Conservation (phyloP, 2,888 invertebrate species). For the Dicyrtoma fusca region DNA sequence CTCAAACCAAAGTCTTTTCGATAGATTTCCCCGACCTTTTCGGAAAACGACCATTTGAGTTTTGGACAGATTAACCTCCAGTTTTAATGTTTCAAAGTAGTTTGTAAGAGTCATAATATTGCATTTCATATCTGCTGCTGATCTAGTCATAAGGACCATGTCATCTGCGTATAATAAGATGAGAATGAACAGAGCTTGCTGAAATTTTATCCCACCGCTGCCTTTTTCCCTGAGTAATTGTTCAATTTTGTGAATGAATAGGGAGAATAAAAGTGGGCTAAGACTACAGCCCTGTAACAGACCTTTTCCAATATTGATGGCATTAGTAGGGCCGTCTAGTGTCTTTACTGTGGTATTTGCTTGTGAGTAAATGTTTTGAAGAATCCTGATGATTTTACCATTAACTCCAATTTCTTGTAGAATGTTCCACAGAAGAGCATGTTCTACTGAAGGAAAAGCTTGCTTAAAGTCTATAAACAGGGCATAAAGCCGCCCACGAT, state of each 20-base stretch:
- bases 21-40: conserved; percentile 29
- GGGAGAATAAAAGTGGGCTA: neutral
- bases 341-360: neutral
- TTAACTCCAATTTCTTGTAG: conserved; percentile 15
- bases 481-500: conserved; percentile 1
- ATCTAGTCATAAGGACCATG: conserved; percentile 42
- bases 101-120: conserved; percentile 33
- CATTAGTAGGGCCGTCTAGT: neutral
- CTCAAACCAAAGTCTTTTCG: neutral
- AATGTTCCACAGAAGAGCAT: neutral
- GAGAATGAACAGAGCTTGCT: neutral
- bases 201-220: neutral
- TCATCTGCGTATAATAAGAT: conserved; percentile 49
- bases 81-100: conserved; percentile 28
- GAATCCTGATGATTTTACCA: conserved; percentile 20
- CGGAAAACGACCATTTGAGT: conserved; percentile 52
- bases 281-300: neutral
- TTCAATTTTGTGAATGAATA: conserved; percentile 11
- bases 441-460: conserved; percentile 20
- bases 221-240: neutral
- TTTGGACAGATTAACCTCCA: conserved; percentile 47
- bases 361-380: conserved; percentile 1
- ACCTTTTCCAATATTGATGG: neutral
- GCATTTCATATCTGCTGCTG: conserved; percentile 38
- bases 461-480: conserved; percentile 30